phyloP scores from a whole-genome alignment of 2,797 vertebrate species.

The Echiichthys vipera region DNA sequence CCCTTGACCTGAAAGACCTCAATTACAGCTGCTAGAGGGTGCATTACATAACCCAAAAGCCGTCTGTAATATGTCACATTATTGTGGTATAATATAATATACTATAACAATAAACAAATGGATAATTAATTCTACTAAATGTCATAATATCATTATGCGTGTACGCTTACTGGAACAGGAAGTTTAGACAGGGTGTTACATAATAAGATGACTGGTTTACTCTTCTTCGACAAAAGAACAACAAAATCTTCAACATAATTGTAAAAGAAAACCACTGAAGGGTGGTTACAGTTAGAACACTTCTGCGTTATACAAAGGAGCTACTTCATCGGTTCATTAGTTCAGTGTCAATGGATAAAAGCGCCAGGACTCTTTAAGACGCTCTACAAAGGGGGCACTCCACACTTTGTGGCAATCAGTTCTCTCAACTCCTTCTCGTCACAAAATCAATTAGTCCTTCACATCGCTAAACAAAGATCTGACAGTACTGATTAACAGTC shows the following conservation, averaged over 20 bases:
- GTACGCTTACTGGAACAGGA: not conserved
- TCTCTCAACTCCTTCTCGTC: not conserved
- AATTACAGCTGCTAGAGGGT: conserved; percentile 2
- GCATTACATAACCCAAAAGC: conserved; percentile 19
- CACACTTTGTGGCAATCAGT: conserved; percentile 11
- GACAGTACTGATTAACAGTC: not conserved
- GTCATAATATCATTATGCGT: conserved; percentile 29
- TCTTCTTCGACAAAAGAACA: conserved; percentile 17
- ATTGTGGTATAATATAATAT: conserved; percentile 19
- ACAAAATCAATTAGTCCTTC: conserved; percentile 37
- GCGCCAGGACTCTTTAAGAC: not conserved
- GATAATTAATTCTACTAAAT: conserved; percentile 36
- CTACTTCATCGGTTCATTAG: conserved; percentile 15
- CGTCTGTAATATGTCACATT: conserved; percentile 23
- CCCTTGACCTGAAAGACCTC: conserved; percentile 10
- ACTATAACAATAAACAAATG: conserved; percentile 35
- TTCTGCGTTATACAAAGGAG: not conserved
- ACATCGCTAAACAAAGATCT: conserved; percentile 14
- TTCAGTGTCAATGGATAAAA: conserved; percentile 8
- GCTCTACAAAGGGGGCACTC: conserved; percentile 8
- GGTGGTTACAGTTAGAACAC: not conserved
- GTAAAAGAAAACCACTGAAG: not conserved
- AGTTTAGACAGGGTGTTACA: not conserved
- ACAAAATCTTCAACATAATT: not conserved
- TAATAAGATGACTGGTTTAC: not conserved